Evolutionary conservation across 2,797 vertebrate genomes (phyloP).

Genomic region (Ctenopoma multispine): DNA sequence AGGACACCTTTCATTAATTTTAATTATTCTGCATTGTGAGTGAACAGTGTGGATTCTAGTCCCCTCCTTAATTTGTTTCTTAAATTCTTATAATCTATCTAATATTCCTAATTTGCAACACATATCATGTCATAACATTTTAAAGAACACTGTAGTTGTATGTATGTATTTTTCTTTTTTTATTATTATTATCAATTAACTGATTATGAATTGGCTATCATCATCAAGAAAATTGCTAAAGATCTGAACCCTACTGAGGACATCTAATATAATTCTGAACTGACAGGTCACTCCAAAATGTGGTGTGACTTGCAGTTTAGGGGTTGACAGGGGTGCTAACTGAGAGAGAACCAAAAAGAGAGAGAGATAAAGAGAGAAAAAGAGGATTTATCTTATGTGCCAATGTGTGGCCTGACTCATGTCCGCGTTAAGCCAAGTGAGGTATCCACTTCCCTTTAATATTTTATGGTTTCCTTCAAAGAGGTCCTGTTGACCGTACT

Average conservation of each 20-base stretch:
- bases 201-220: too few species aligned
- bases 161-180: too few species aligned
- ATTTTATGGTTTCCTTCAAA: conserved; percentile 86
- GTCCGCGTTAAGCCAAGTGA: conserved; percentile 78
- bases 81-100: neutral
- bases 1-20: too few species aligned
- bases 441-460: conserved; percentile 85
- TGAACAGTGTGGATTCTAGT: too few species aligned
- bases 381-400: conserved; percentile 58
- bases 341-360: neutral
- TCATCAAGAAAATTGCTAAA: neutral
- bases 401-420: conserved; percentile 72
- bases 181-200: too few species aligned
- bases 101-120: neutral
- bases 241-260: too few species aligned
- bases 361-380: conserved; percentile 48
- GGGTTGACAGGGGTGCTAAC: neutral
- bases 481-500: conserved; percentile 67
- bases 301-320: neutral
- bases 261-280: too few species aligned
- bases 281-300: neutral
- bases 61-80: neutral
- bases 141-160: too few species aligned
- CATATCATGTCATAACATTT: neutral
- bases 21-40: too few species aligned